Evolutionary conservation across 2,113 vertebrate genomes (phyloP).

Genomic region (Zonotrichia leucophrys): DNA sequence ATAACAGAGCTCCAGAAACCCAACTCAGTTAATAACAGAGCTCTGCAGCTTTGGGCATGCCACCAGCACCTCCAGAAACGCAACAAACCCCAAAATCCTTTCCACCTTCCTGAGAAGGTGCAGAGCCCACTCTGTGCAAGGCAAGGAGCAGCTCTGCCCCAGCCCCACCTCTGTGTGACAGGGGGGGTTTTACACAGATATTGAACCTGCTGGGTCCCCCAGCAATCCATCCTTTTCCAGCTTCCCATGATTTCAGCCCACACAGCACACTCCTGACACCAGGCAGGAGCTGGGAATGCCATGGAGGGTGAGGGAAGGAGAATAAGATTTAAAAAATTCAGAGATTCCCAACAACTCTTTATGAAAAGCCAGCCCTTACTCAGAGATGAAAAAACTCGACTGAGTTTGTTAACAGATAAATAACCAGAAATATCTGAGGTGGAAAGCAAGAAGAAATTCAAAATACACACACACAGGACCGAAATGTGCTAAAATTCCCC

Average conservation of each 20-base stretch:
- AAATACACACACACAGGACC: background rate
- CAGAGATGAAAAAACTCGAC: background rate
- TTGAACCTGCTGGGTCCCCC: too few relatives aligned
- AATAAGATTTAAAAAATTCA: background rate
- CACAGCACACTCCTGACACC: background rate
- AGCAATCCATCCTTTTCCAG: background rate
- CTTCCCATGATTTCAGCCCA: background rate
- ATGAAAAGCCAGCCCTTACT: background rate
- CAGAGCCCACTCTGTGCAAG: accelerated
- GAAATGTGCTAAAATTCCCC: background rate
- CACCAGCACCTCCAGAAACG: background rate
- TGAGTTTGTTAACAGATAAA: background rate
- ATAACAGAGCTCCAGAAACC: background rate
- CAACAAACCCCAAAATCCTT: background rate
- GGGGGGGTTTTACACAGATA: accelerated
- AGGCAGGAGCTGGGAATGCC: background rate
- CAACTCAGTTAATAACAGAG: too few relatives aligned
- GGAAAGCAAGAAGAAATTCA: background rate
- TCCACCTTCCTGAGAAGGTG: too few relatives aligned
- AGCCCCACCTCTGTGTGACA: accelerated
- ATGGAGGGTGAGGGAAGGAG: accelerated
- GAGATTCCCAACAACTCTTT: background rate
- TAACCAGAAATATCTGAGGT: background rate
- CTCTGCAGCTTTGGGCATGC: too few relatives aligned
- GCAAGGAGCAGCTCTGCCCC: background rate